These are phyloP conservation scores for Lycopodina hypogea DNA, from an alignment of 37 sponge, comb jelly and placozoan genomes.

Conservation along the genomic window DNA sequence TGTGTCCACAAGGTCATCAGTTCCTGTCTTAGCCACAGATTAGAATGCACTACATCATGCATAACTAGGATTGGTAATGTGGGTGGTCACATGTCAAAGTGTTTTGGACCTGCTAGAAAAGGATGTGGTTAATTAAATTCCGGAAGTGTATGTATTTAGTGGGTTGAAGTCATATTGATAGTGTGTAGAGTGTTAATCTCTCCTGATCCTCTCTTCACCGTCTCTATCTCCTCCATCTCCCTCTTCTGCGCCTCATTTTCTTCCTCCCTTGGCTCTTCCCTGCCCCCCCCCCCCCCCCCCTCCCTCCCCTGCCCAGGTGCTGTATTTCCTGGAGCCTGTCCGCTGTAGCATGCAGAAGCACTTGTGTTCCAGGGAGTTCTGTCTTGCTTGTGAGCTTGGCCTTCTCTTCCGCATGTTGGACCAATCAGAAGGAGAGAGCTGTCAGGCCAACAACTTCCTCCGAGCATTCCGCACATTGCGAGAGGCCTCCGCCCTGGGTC, in stretches of 20 bases:
- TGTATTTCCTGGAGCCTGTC: slow-evolving; percentile 84
- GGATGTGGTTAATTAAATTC: too few species aligned
- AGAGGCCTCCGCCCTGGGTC: slow-evolving; percentile 74
- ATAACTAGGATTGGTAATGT: too few species aligned
- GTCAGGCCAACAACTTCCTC: slow-evolving; percentile 80
- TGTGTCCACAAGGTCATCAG: too few species aligned
- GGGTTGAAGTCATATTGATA: too few species aligned
- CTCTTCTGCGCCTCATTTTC: neutral
- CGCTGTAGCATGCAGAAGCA: slow-evolving; percentile 65
- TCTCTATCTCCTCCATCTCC: neutral
- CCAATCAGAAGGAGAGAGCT: slow-evolving; percentile 53
- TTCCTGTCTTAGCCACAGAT: too few species aligned
- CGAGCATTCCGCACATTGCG: slow-evolving; percentile 72
- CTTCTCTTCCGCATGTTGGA: slow-evolving; percentile 85
- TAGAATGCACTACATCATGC: too few species aligned
- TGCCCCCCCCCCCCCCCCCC: neutral
- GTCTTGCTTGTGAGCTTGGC: slow-evolving; percentile 87
- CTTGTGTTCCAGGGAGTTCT: slow-evolving; percentile 71
- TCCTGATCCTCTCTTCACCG: neutral
- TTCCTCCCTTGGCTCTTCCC: neutral
- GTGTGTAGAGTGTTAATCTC: too few species aligned
- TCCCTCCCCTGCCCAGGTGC: slow-evolving; percentile 44
- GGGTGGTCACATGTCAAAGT: too few species aligned
- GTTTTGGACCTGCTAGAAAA: too few species aligned
- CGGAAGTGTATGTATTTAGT: too few species aligned